Evolutionary conservation across 1,140 invertebrate species (phyloP).

Genomic region (Tachypleus tridentatus): DNA sequence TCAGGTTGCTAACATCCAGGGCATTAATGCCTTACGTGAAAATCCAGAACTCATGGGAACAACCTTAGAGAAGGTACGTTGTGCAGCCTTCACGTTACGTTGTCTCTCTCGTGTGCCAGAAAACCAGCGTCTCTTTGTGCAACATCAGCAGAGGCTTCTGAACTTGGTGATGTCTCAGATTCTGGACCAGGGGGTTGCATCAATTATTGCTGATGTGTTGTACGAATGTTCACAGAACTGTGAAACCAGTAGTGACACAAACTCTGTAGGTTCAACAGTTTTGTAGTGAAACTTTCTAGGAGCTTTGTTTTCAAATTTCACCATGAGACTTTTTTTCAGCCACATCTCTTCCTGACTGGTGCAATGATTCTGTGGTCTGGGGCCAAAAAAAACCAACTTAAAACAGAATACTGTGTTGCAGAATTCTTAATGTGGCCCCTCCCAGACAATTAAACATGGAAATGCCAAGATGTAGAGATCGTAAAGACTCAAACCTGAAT

Average conservation of each 20-base stretch:
- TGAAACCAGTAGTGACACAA: background rate
- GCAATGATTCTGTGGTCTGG: too few relatives aligned
- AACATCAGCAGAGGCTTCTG: slow-evolving; percentile 81
- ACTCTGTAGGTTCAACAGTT: too few relatives aligned
- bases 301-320: too few relatives aligned
- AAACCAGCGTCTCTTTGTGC: slow-evolving; percentile 75
- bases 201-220: slow-evolving; percentile 78
- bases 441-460: too few relatives aligned
- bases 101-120: slow-evolving; percentile 80
- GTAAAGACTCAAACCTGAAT: too few relatives aligned
- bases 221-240: slow-evolving; percentile 43
- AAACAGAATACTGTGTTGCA: too few relatives aligned
- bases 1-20: slow-evolving; percentile 85
- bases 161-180: slow-evolving; percentile 94
- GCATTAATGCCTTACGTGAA: slow-evolving; percentile 79
- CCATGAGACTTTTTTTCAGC: too few relatives aligned
- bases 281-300: too few relatives aligned
- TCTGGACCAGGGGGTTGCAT: slow-evolving; percentile 85
- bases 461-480: too few relatives aligned
- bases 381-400: too few relatives aligned
- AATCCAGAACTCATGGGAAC: slow-evolving; percentile 98
- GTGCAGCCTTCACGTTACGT: slow-evolving; percentile 73
- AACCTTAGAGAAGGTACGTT: slow-evolving; percentile 90
- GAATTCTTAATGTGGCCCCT: too few relatives aligned
- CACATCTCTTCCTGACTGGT: too few relatives aligned